Percentiles rank a stretch among this genome's conserved stretches.
Conservation (phyloP, 2,888 invertebrate species). For the Rhagium mordax region DNA sequence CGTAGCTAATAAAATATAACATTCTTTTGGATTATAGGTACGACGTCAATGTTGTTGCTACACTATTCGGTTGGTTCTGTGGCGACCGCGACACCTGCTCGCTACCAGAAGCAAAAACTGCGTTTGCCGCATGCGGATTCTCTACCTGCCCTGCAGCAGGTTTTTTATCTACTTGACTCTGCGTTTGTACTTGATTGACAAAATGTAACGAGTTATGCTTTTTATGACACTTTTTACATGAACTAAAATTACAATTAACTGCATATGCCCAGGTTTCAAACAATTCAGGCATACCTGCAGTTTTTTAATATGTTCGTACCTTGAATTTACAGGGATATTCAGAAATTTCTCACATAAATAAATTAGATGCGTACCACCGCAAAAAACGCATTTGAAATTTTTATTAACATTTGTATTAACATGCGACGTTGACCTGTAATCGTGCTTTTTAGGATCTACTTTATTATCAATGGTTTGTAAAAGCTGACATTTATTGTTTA, state of each 20-base stretch:
- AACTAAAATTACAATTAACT: neutral
- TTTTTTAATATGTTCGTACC: constrained; percentile 2
- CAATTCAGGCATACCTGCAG: constrained; percentile 2
- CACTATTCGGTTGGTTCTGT: neutral
- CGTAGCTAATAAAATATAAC: constrained; percentile 4
- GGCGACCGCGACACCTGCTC: no score
- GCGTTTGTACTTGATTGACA: neutral
- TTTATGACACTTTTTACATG: constrained; percentile 6
- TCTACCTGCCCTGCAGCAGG: neutral
- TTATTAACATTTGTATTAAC: neutral
- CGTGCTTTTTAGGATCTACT: neutral
- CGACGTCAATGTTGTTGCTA: neutral
- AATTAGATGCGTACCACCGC: no score
- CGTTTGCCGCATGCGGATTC: no score
- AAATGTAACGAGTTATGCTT: constrained; percentile 11
- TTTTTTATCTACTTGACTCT: neutral
- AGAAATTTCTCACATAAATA: no score
- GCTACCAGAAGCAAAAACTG: no score
- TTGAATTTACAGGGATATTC: no score
- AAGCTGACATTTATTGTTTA: constrained; percentile 15
- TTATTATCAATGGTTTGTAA: neutral
- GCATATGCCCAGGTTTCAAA: constrained; percentile 11
- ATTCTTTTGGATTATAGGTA: neutral
- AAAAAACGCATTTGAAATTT: no score
- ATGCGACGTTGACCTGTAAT: no score